Conservation (phyloP, 2,797 vertebrate species). For the Danionella dracula region DNA sequence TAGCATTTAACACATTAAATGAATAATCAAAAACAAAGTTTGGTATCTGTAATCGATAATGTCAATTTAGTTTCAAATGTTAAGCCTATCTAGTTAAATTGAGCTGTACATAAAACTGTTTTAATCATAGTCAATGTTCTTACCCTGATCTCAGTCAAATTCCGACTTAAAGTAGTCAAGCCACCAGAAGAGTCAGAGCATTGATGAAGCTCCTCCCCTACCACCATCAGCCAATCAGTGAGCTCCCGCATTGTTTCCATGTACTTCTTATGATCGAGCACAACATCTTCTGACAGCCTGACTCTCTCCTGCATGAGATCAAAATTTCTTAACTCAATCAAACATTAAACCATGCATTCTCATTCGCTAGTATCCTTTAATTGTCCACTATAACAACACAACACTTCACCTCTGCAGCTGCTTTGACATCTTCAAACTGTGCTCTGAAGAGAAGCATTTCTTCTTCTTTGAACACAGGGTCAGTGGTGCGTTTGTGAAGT, state of each 20-base stretch:
- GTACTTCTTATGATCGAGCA: slow-evolving; percentile 90
- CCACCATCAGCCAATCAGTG: slow-evolving; percentile 92
- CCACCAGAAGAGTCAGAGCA: slow-evolving; percentile 91
- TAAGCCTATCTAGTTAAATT: too few relatives aligned
- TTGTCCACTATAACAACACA: not conserved
- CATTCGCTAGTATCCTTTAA: not conserved
- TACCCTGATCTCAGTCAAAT: slow-evolving; percentile 86
- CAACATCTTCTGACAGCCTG: slow-evolving; percentile 79
- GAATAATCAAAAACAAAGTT: too few relatives aligned
- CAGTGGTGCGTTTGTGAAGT: slow-evolving; percentile 82
- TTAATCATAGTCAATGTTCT: slow-evolving; percentile 42
- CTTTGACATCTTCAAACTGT: slow-evolving; percentile 83
- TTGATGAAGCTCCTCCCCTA: slow-evolving; percentile 90
- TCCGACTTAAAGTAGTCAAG: slow-evolving; percentile 76
- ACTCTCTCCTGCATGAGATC: slow-evolving; percentile 78
- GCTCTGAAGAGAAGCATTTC: slow-evolving; percentile 78
- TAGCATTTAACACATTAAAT: too few relatives aligned
- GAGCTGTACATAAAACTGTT: too few relatives aligned
- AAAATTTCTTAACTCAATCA: not conserved
- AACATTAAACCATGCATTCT: not conserved
- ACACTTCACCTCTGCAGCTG: slow-evolving; percentile 80
- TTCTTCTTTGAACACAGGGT: slow-evolving; percentile 76
- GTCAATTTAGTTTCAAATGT: too few relatives aligned
- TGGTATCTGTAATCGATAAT: too few relatives aligned
- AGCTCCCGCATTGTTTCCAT: slow-evolving; percentile 90